Evolutionary conservation across 2,797 vertebrate genomes (phyloP).

Genomic region (Carcharodon carcharias): DNA sequence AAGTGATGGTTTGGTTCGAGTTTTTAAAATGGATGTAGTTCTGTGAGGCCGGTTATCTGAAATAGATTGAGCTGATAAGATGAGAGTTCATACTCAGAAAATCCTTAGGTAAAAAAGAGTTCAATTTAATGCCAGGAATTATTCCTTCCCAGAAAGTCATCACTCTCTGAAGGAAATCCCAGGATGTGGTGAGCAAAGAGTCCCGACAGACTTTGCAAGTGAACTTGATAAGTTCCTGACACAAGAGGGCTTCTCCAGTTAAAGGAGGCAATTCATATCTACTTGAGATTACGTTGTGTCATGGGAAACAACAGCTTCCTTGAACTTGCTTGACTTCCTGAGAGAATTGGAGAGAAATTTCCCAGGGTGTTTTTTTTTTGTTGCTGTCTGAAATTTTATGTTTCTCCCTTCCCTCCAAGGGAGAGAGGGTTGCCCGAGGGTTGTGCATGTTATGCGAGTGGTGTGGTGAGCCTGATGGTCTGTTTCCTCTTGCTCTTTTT

Average conservation of each 20-base stretch:
- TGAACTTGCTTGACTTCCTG: not conserved
- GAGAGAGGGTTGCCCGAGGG: not conserved
- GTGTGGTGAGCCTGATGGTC: not conserved
- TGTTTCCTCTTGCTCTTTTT: not conserved
- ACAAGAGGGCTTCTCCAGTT: too few relatives aligned
- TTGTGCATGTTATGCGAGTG: not conserved
- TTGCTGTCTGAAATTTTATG: too few relatives aligned
- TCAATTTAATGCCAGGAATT: not conserved
- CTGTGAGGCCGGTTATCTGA: not conserved
- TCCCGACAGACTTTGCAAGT: too few relatives aligned
- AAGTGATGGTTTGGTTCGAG: not conserved
- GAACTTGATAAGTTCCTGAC: not conserved
- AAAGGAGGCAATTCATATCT: not conserved
- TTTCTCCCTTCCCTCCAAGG: not conserved
- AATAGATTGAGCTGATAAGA: not conserved
- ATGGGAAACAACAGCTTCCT: not conserved
- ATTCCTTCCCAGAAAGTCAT: not conserved
- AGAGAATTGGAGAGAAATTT: not conserved
- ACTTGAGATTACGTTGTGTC: not conserved
- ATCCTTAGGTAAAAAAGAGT: too few relatives aligned
- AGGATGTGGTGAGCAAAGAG: not conserved
- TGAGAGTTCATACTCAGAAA: not conserved
- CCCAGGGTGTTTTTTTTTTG: not conserved
- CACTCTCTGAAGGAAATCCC: not conserved
- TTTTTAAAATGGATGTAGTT: not conserved